These are phyloP conservation scores for Pachliopta kotzebuea DNA, from an alignment of 2,888 invertebrate genomes.

Conservation along the genomic window DNA sequence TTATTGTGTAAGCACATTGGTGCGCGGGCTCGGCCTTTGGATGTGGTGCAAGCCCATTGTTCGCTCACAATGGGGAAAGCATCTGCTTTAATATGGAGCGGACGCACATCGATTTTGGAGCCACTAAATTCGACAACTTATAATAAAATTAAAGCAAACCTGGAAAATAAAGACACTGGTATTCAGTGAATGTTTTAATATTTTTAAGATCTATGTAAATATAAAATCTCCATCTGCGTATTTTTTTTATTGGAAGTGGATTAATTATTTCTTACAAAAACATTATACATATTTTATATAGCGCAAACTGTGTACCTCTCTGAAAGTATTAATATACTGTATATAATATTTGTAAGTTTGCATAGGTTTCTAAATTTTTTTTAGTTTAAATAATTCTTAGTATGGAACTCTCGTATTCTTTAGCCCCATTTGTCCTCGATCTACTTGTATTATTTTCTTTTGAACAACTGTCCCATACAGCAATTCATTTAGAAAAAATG, in stretches of 20 bases:
- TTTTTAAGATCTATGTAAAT: no score
- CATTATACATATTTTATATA: not conserved
- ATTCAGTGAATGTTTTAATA: no score
- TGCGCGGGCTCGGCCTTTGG: constrained; percentile 34
- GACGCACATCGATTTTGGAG: constrained; percentile 30
- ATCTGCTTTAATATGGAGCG: constrained; percentile 33
- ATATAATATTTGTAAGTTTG: no score
- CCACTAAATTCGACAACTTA: constrained; percentile 15
- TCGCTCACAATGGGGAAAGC: constrained; percentile 72
- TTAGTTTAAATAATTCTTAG: not conserved
- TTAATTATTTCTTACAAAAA: not conserved
- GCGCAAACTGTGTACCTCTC: no score
- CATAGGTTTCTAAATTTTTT: not conserved
- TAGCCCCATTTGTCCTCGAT: constrained; percentile 13
- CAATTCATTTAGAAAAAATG: constrained; percentile 4
- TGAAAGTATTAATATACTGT: no score
- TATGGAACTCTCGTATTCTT: not conserved
- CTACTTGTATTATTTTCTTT: constrained; percentile 11
- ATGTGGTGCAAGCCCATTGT: constrained; percentile 71
- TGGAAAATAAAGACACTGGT: no score
- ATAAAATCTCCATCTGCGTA: no score
- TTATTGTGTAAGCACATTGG: constrained; percentile 36
- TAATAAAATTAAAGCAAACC: no score
- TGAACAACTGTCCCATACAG: constrained; percentile 13
- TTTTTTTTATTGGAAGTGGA: not conserved